A percentile compares a stretch with the other conserved stretches of the same genome.
These are phyloP conservation scores for Bombus soroeensis DNA, from an alignment of 1,140 invertebrate species.

Conservation along the genomic window DNA sequence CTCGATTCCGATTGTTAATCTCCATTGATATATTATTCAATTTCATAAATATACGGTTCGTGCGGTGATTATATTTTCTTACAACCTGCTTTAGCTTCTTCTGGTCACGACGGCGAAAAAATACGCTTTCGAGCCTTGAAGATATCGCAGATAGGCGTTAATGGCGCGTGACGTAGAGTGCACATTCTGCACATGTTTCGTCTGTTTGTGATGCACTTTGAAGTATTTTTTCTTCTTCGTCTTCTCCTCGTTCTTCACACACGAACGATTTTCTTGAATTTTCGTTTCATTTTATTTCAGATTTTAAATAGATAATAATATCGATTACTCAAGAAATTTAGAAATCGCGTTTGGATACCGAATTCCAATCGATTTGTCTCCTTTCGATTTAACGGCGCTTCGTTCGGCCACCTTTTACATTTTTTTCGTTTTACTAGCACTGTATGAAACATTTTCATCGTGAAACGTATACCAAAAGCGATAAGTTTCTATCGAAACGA, in stretches of 20 bases:
- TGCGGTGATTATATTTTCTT: neutral
- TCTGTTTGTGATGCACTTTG: slow-evolving; percentile 19
- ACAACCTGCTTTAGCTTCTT: neutral
- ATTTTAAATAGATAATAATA: neutral
- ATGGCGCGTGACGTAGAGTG: slow-evolving; percentile 27
- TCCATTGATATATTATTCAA: neutral
- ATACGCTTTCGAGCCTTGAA: slow-evolving; percentile 26
- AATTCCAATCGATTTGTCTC: neutral
- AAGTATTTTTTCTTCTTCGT: neutral
- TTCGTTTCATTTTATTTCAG: neutral
- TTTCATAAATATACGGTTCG: neutral
- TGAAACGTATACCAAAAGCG: neutral
- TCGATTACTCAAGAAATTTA: slow-evolving; percentile 8
- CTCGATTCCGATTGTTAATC: slow-evolving; percentile 1
- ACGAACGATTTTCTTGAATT: neutral
- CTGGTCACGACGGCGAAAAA: neutral
- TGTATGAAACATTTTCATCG: neutral
- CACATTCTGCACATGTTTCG: neutral
- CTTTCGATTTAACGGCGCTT: neutral
- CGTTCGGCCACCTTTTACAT: too few relatives aligned
- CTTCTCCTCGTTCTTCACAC: neutral
- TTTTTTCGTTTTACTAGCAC: neutral
- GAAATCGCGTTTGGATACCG: neutral
- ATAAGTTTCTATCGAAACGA: neutral
- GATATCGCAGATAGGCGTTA: slow-evolving; percentile 37